Conservation (phyloP, 2,797 vertebrate species). For the Acanthiza pusilla region DNA sequence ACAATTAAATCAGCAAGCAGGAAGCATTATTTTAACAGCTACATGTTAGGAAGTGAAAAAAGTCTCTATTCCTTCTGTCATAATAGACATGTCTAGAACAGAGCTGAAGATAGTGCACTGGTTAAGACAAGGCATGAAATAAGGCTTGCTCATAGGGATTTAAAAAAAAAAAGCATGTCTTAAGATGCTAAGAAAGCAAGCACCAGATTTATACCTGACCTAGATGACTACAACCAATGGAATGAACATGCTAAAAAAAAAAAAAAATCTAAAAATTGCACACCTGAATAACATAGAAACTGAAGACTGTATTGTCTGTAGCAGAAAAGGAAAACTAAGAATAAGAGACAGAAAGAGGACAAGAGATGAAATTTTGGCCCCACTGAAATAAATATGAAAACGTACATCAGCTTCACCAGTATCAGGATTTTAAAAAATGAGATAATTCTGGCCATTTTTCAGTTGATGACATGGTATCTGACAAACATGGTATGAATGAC, state of each 20-base stretch:
- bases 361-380: background rate
- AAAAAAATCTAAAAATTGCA: background rate
- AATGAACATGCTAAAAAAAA: background rate
- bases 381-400: background rate
- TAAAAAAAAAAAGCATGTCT: background rate
- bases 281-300: background rate
- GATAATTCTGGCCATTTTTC: background rate
- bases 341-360: background rate
- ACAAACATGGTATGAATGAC: background rate
- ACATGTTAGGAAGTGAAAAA: slow-evolving; percentile 32
- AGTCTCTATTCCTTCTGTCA: slow-evolving; percentile 47
- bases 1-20: slow-evolving; percentile 64
- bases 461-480: background rate
- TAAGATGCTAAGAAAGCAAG: slow-evolving; percentile 5
- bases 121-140: background rate
- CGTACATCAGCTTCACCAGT: background rate
- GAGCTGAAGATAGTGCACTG: background rate
- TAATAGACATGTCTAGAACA: slow-evolving; percentile 40
- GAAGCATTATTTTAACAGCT: slow-evolving; percentile 58
- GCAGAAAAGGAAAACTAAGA: background rate
- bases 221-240: background rate
- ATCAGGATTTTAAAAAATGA: background rate
- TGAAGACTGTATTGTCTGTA: background rate
- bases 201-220: background rate
- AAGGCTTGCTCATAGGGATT: background rate